Percentiles rank a stretch among this genome's conserved stretches.
These are phyloP conservation scores for Enteromius fasciolatus DNA, from an alignment of 2,797 vertebrate genomes.

Conservation along the genomic window DNA sequence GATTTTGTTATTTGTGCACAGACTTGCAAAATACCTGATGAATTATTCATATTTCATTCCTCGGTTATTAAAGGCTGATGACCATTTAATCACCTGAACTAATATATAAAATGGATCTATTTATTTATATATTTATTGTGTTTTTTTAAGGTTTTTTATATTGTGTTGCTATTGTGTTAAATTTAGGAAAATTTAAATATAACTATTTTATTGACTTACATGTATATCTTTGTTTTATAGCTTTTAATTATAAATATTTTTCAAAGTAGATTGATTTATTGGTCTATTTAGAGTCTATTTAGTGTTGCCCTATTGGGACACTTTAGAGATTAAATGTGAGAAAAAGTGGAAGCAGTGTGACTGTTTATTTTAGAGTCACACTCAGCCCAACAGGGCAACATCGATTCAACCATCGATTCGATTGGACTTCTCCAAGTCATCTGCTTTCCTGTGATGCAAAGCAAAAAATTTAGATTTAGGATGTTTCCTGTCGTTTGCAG, in stretches of 20 bases:
- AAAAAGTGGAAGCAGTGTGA: not conserved
- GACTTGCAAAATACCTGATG: constrained; percentile 57
- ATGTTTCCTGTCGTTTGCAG: not conserved
- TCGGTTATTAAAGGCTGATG: constrained; percentile 53
- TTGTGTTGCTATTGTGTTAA: constrained; percentile 1
- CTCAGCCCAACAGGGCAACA: not conserved
- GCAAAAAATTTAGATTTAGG: not conserved
- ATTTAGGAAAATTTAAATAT: not conserved
- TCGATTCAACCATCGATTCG: not conserved
- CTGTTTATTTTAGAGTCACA: not conserved
- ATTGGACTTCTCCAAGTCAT: not conserved
- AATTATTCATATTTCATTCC: constrained; percentile 57
- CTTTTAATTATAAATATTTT: not conserved
- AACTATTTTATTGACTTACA: not conserved
- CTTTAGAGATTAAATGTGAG: not conserved
- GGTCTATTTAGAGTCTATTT: not conserved
- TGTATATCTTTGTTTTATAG: not conserved
- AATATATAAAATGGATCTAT: constrained; percentile 49
- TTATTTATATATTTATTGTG: constrained; percentile 41
- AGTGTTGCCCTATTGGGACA: not conserved
- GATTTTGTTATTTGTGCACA: constrained; percentile 57
- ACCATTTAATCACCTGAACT: constrained; percentile 58
- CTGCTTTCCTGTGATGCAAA: not conserved
- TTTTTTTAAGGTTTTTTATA: not conserved
- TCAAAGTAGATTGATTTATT: not conserved